These are phyloP conservation scores for Saccostrea cuccullata DNA, from an alignment of 1,140 invertebrate genomes.

Conservation along the genomic window DNA sequence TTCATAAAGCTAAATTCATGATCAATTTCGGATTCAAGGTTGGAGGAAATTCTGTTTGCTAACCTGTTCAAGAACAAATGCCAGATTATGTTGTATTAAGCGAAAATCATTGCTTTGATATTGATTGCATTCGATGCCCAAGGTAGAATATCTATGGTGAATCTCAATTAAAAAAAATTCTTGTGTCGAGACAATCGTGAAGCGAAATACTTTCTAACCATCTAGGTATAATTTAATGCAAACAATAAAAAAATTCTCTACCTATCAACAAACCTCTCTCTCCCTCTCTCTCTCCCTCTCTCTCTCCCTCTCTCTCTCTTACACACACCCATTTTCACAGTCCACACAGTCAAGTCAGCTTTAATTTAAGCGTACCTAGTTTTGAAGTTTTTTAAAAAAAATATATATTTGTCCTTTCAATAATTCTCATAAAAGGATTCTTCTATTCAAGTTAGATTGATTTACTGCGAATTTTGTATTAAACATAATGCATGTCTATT, in stretches of 20 bases:
- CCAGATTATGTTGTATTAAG: neutral
- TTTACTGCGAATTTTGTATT: neutral
- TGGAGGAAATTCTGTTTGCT: slow-evolving; percentile 13
- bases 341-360: too few species aligned
- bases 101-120: slow-evolving; percentile 24
- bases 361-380: too few species aligned
- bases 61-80: slow-evolving; percentile 16
- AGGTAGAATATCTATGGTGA: neutral
- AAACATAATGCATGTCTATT: neutral
- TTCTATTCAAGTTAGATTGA: neutral
- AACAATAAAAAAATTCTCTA: neutral
- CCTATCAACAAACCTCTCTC: neutral
- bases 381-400: too few species aligned
- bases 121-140: neutral
- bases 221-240: neutral
- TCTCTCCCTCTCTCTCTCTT: neutral
- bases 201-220: neutral
- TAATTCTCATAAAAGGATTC: neutral
- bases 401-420: neutral
- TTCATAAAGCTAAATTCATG: neutral
- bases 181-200: neutral
- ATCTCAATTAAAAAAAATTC: neutral
- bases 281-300: neutral
- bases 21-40: neutral
- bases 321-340: too few species aligned